These are phyloP conservation scores for Pammene aurita DNA, from an alignment of 2,888 invertebrate genomes.

Conservation along the genomic window DNA sequence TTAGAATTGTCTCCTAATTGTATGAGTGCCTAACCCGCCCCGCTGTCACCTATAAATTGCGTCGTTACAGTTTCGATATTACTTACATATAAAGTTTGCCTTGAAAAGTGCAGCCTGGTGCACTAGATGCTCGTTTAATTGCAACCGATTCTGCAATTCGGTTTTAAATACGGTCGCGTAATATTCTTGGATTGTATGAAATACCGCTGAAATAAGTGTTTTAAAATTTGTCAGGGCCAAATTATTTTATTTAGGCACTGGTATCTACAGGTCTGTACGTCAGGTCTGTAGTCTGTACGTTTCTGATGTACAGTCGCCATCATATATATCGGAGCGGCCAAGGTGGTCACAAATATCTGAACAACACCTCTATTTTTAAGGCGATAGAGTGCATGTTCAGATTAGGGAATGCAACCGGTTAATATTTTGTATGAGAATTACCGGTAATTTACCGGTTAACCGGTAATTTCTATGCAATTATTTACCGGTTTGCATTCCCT, in stretches of 20 bases:
- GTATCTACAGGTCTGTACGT: not conserved
- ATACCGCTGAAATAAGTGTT: constrained; percentile 13
- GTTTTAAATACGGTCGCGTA: constrained; percentile 29
- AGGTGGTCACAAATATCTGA: too few relatives aligned
- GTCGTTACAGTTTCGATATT: constrained; percentile 20
- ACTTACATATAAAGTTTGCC: constrained; percentile 42
- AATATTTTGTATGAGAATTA: too few relatives aligned
- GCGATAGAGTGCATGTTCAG: too few relatives aligned
- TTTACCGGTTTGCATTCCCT: too few relatives aligned
- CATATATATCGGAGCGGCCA: too few relatives aligned
- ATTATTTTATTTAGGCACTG: not conserved
- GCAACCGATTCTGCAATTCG: constrained; percentile 39
- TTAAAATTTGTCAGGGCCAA: constrained; percentile 21
- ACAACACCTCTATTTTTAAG: too few relatives aligned
- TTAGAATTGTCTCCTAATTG: not conserved
- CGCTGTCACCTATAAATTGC: constrained; percentile 7
- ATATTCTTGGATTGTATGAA: constrained; percentile 28
- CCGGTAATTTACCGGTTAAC: too few relatives aligned
- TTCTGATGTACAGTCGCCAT: too few relatives aligned
- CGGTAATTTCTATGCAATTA: too few relatives aligned
- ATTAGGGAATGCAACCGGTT: too few relatives aligned
- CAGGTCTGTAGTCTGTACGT: too few relatives aligned
- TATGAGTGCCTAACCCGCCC: constrained; percentile 1
- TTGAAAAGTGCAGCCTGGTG: constrained; percentile 41
- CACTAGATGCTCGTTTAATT: constrained; percentile 42